phyloP scores from a whole-genome alignment of 64 coral and sea anemone species.

The Dendrophyllia cribrosa region DNA sequence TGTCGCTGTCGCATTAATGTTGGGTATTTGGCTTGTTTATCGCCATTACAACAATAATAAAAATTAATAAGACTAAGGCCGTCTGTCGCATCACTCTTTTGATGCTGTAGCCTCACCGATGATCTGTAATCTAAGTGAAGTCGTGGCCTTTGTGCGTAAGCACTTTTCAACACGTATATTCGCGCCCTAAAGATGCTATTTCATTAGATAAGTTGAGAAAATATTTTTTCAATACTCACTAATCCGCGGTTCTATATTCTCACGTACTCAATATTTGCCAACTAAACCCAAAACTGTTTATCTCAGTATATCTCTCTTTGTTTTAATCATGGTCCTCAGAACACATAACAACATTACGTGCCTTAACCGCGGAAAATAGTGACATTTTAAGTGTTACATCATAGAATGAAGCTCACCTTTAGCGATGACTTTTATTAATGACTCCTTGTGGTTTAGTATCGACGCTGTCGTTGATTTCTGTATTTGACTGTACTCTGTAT shows the following conservation, averaged over 20 bases:
- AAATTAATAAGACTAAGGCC: neutral
- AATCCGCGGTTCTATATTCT: neutral
- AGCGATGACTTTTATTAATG: neutral
- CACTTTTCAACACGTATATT: slow-evolving; percentile 13
- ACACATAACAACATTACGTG: too few species aligned
- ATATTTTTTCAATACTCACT: neutral
- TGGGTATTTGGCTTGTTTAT: neutral
- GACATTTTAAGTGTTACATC: too few species aligned
- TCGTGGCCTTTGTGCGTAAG: neutral
- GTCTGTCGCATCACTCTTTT: neutral
- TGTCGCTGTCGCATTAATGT: slow-evolving; percentile 5
- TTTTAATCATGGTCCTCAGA: too few species aligned
- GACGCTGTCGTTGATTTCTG: too few species aligned
- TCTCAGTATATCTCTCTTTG: too few species aligned
- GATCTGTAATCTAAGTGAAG: neutral
- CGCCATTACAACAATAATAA: neutral
- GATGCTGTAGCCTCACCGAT: neutral
- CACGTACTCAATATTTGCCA: neutral
- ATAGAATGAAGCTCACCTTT: too few species aligned
- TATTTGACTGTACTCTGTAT: too few species aligned
- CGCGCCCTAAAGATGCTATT: slow-evolving; percentile 9
- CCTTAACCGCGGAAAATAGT: too few species aligned
- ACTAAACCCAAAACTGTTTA: too few species aligned
- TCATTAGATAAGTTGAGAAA: neutral
- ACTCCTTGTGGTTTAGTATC: neutral